Evolutionary conservation across 2,888 invertebrate genomes (phyloP), one percentile per base, ranked within the genome.

Genomic region (Crocallis elinguaria): DNA sequence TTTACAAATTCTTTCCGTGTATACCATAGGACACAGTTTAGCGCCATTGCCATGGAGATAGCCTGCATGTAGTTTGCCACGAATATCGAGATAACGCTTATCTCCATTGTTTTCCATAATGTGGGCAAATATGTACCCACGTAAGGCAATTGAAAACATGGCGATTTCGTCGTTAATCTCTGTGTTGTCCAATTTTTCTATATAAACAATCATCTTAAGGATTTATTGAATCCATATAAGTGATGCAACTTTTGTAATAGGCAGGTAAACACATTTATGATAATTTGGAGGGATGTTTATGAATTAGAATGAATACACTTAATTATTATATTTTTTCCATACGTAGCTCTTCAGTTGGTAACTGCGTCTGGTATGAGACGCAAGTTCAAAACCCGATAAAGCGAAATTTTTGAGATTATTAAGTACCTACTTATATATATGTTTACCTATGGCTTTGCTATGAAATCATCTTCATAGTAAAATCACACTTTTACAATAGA

Each of bases 41-140:
- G 1, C 2, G 2, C 3, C 1, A 9, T 8, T 54, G 58, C 60
- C 57, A 60, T 44, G 45, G 14, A 48, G 53, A 55, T 51, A 53
- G 29, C 42, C 42, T 17, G 21, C 23, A 27, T 33, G 37, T 48
- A 53, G 43, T 42, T 59, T 37, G 38, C 56, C 49, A 59, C 59
- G n/a, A 50, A 57, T 54, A 53, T 45, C 36, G 29, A 58, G 69
- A 67, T 69, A 65, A 62, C 50, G 49, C 56, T 60, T 63, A 60
- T 63, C 60, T 49, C 45, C 49, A 45, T 54, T 61, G 57, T 62
- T 67, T 66, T 57, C 57, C 63, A 60, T 63, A 38, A 65, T 64
- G 61, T 53, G 53, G 63, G 66, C 52, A 64, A 56, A 59, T 55
- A 58, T 48, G 46, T 57, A 32, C 11, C 44, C 49, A 48, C 30